A percentile compares a stretch with the other conserved stretches of the same genome.
phyloP scores from a whole-genome alignment of 2,888 invertebrate species.

The Caenorhabditis uteleia region DNA sequence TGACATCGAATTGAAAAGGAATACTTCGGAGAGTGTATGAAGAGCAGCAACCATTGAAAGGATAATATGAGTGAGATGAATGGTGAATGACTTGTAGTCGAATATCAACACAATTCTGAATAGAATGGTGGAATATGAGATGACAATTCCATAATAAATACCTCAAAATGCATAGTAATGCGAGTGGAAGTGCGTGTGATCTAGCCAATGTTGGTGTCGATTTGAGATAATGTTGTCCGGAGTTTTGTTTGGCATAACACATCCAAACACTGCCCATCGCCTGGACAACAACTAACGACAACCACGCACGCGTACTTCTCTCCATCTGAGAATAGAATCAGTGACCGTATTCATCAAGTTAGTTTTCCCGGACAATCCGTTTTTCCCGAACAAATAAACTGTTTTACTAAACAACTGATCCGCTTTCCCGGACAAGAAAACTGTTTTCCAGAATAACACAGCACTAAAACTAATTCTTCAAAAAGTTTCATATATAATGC shows the following conservation, averaged over 20 bases:
- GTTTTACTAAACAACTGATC: too few species aligned
- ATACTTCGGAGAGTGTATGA: constrained; percentile 40
- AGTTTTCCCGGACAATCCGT: too few species aligned
- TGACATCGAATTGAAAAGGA: constrained; percentile 34
- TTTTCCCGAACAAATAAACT: too few species aligned
- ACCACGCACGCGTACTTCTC: constrained; percentile 29
- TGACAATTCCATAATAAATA: constrained; percentile 1
- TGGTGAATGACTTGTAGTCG: constrained; percentile 18
- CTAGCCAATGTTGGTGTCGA: constrained; percentile 13
- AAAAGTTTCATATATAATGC: too few species aligned
- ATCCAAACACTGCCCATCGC: constrained; percentile 43
- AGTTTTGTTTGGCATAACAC: constrained; percentile 24
- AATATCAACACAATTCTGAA: constrained; percentile 36
- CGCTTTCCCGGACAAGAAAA: too few species aligned
- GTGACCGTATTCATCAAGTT: neutral
- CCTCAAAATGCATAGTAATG: constrained; percentile 22
- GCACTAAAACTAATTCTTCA: too few species aligned
- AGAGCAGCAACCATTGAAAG: constrained; percentile 19
- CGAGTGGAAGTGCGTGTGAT: constrained; percentile 34
- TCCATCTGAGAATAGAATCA: constrained; percentile 14
- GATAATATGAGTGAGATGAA: constrained; percentile 39
- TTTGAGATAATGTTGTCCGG: constrained; percentile 16
- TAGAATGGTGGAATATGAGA: too few species aligned
- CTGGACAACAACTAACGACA: constrained; percentile 35
- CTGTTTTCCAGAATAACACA: too few species aligned